Base-by-base conservation (phyloP, 2,888 invertebrate species). In the Ecdyonurus torrentis region DNA sequence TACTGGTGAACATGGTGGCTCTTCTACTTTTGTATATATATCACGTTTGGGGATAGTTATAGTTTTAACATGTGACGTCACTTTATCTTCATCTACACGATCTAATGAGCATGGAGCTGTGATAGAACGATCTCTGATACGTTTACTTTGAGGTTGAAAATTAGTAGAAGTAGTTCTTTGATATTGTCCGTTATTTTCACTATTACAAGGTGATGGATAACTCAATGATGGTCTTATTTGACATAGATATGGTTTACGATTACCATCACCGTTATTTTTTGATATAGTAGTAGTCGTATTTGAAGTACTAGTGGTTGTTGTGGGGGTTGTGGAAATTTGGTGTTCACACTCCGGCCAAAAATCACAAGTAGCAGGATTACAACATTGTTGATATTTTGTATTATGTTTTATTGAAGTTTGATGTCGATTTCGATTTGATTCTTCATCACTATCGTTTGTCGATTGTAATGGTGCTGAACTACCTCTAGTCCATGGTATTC, bases 301-400 rank as follows among this genome's bases (percentile, higher is more conserved):
- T 19, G 67, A 66, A 18, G 65, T 66, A 59, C 63, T 65, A 50
- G 66, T 66, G 1, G 66, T 63, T 18, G 67, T 65, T 22, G 66
- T 63, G 25, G 52, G 25, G 55, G 52, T 25, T 23, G 19, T 50
- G 22, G 66, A 65, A 52, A 78, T 77, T 22, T 78, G 72, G 66
- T 79, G 79, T 0, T 77, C 75, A 68, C 80, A 79, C 63, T 79
- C 79, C 19, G 84, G 83, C 84, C 83, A 84, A 73, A 81, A 83
- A 68, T 82, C 81, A 69, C 83, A 83, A 15, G 79, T 78, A 65
- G 76, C 78, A 61, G 78, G 76, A 68, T 76, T 79, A 70, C 80
- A 81, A 50, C 77, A 74, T 61, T 73, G 37, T 37, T 37, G 37
- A 37, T 37, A 37, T 37, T 37, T 37, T 37, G 15, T 37, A 15